Base-by-base conservation (phyloP, 2,797 vertebrate species). In the Ctenosaura bakeri region DNA sequence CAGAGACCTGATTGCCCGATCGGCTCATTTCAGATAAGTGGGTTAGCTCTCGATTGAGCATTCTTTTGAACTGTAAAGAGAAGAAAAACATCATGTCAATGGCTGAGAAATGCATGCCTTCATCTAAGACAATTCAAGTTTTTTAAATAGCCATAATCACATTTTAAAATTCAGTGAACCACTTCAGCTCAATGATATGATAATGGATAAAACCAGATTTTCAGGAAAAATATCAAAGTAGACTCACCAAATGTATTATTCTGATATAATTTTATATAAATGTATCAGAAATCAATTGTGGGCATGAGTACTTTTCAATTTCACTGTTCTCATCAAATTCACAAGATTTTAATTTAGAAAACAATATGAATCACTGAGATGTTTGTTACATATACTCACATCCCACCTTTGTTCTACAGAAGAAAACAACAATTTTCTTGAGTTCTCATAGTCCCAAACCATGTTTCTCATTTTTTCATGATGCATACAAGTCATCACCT, bases 11-110 rank as follows among this genome's bases (percentile, higher is more conserved):
- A 96, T 99, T 99, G 96, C 99, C 99, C 91, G 99, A 99, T 77
- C 99, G 98, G 97, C 99, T 99, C 98, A 99, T 99, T 98, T 99
- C 99, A 85, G 99, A 99, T 81, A 99, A 98, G 96, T 99, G 99
- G 92, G 98, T 99, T 90, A 99, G 97, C 96, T 99, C 99, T 94
- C 99, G 98, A 96, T 99, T 99, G 93, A 99, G 97, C 99, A 99
- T 99, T 97, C 99, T 99, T 97, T 99, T 99, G 97, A 99, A 99
- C 99, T 99, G 96, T 92, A 98, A 97, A 94, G 95, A 16, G 94
- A 83, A 97, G 91, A 87, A 78, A 88, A 91, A 69, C 50, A 79
- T 0, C 0, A 12, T 64, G 50, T 96, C 91, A 94, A 62, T 2
- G 0, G 81, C 52, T 26, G 90, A 88, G 35, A 91, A 32, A 26